Percentiles rank a stretch among this genome's conserved stretches.
Evolutionary conservation across 2,888 invertebrate genomes (phyloP).

Genomic region (Microplitis deprimator): DNA sequence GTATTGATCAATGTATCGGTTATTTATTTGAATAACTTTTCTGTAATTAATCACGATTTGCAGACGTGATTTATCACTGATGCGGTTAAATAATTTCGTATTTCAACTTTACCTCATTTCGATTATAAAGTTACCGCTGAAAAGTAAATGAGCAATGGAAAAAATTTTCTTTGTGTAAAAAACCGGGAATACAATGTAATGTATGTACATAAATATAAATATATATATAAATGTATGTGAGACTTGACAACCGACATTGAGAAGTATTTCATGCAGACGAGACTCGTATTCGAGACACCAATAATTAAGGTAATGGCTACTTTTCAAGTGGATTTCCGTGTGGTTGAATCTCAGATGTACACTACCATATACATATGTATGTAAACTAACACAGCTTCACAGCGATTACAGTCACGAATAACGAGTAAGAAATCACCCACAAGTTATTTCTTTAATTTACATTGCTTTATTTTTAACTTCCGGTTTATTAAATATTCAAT

Average conservation of each 20-base stretch:
- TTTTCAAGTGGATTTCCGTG: constrained; percentile 70
- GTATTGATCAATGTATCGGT: background rate
- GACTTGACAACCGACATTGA: constrained; percentile 41
- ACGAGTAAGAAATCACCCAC: background rate
- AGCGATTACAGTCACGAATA: background rate
- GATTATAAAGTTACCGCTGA: too few species aligned
- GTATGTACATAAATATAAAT: background rate
- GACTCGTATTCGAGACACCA: constrained; percentile 58
- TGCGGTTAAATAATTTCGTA: background rate
- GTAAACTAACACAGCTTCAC: constrained; percentile 32
- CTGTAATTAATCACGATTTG: background rate
- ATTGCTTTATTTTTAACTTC: background rate
- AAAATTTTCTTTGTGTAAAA: background rate
- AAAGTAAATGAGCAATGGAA: background rate
- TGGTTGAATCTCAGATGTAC: constrained; percentile 59
- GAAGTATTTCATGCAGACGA: constrained; percentile 14
- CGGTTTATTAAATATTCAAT: background rate
- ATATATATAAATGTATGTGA: constrained; percentile 13
- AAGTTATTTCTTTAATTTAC: background rate
- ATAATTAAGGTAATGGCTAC: constrained; percentile 71
- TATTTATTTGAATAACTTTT: background rate
- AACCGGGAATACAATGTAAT: background rate
- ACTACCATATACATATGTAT: constrained; percentile 67
- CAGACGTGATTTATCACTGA: background rate
- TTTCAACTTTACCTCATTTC: too few species aligned